phyloP scores from a whole-genome alignment of 2,113 vertebrate genomes.

The Thalassarche chlororhynchos region DNA sequence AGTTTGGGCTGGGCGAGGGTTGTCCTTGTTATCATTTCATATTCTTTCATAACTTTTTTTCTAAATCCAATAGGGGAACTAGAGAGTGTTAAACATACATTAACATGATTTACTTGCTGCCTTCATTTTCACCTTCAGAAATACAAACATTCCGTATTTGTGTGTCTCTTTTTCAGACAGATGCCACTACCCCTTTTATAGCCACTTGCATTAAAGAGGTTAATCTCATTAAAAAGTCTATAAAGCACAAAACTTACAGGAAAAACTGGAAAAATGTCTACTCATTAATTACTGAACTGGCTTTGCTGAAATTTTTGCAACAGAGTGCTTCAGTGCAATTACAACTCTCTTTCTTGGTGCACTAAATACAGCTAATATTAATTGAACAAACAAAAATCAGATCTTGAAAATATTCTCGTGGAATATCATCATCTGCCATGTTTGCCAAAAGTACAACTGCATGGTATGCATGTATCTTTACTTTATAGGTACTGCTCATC shows the following conservation, averaged over 20 bases:
- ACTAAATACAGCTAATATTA: neutral
- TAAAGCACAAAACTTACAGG: neutral
- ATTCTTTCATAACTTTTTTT: neutral
- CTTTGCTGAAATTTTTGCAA: neutral
- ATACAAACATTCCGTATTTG: neutral
- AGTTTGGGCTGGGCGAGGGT: conserved; percentile 19
- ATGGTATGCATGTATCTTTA: neutral
- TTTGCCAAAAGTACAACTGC: neutral
- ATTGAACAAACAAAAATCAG: neutral
- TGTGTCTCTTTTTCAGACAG: neutral
- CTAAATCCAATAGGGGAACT: neutral
- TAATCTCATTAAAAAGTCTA: neutral
- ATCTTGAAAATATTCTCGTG: neutral
- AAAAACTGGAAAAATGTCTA: neutral
- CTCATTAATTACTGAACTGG: neutral
- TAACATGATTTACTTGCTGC: neutral
- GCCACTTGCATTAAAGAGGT: neutral
- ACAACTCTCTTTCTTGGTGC: neutral
- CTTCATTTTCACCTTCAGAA: neutral
- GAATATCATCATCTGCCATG: neutral
- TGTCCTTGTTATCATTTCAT: neutral
- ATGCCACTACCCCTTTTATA: neutral
- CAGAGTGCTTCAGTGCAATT: neutral
- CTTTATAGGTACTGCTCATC: neutral
- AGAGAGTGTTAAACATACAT: neutral